Evolutionary conservation across 2,888 invertebrate species (phyloP).

Genomic region (Dryomyza anilis): DNA sequence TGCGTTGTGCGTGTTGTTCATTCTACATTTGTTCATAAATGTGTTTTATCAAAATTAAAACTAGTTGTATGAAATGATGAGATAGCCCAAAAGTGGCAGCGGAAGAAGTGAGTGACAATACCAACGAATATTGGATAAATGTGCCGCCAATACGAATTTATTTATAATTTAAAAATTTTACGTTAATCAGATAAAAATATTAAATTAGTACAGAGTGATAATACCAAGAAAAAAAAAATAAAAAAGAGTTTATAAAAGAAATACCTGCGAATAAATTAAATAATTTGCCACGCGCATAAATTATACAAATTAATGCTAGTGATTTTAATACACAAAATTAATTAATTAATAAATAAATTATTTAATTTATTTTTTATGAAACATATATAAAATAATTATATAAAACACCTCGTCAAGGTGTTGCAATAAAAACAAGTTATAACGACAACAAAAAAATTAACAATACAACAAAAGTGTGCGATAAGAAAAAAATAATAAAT

Average conservation of each 20-base stretch:
- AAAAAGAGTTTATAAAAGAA: constrained; percentile 4
- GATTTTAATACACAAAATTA: not conserved
- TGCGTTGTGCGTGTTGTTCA: not conserved
- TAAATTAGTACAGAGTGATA: not conserved
- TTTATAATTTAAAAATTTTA: no score
- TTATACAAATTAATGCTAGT: not conserved
- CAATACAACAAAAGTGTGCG: not conserved
- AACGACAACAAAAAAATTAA: constrained; percentile 8
- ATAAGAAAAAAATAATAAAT: constrained; percentile 1
- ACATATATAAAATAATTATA: not conserved
- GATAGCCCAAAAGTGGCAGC: not conserved
- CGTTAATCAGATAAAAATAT: not conserved
- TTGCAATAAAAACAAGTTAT: not conserved
- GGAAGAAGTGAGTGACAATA: no score
- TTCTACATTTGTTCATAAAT: not conserved
- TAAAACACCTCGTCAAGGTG: not conserved
- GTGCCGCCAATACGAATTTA: constrained; percentile 1
- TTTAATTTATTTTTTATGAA: not conserved
- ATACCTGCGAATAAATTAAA: not conserved
- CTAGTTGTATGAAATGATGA: not conserved
- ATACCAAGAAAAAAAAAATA: not conserved
- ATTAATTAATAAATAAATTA: not conserved
- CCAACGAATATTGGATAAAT: no score
- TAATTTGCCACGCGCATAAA: constrained; percentile 1
- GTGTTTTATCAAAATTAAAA: constrained; percentile 1